Evolutionary conservation across 2,888 invertebrate genomes (phyloP).

Genomic region (Orthosia incerta): DNA sequence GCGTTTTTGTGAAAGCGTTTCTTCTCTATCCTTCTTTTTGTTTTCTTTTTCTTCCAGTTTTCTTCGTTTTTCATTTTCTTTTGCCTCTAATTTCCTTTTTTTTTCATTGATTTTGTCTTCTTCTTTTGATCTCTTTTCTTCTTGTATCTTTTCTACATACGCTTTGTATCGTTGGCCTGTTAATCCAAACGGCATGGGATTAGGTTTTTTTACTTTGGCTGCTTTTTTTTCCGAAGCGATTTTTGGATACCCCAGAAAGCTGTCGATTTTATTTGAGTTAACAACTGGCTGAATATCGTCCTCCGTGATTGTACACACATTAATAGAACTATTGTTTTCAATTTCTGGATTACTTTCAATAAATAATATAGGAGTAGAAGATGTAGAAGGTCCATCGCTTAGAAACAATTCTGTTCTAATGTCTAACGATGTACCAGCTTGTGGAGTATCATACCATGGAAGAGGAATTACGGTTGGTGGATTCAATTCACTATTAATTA

Average conservation of each 20-base stretch:
- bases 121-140: slow-evolving; percentile 20
- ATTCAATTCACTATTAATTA: slow-evolving; percentile 18
- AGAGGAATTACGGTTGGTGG: slow-evolving; percentile 19
- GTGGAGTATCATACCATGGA: slow-evolving; percentile 20
- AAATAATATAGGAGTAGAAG: slow-evolving; percentile 3
- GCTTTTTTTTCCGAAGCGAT: slow-evolving; percentile 16
- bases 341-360: slow-evolving; percentile 5
- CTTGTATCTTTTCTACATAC: slow-evolving; percentile 16
- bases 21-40: background rate
- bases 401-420: background rate
- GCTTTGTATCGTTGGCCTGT: slow-evolving; percentile 18
- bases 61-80: slow-evolving; percentile 14
- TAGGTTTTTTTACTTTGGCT: slow-evolving; percentile 11
- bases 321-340: slow-evolving; percentile 3
- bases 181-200: slow-evolving; percentile 21
- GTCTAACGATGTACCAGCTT: slow-evolving; percentile 6
- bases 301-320: background rate
- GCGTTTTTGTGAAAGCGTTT: background rate
- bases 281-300: slow-evolving; percentile 2
- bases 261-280: slow-evolving; percentile 7
- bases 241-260: slow-evolving; percentile 17
- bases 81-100: slow-evolving; percentile 7
- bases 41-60: slow-evolving; percentile 19
- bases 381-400: slow-evolving; percentile 4
- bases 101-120: slow-evolving; percentile 8